Conservation (phyloP, 2,888 invertebrate species). For the Aphelenchoides bicaudatus region DNA sequence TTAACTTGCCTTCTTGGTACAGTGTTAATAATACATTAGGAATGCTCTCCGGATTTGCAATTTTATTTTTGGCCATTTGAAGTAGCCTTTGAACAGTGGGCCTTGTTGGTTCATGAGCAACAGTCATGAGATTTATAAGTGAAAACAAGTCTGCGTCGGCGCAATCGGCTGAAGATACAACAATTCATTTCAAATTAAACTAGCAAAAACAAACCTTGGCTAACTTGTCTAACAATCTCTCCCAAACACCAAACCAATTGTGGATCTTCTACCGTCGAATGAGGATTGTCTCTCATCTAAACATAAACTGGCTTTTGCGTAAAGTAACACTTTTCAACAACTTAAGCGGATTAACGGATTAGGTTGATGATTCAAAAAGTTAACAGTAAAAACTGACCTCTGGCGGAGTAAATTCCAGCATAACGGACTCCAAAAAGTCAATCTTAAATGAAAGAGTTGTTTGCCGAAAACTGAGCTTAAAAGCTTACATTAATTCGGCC, state of each 20-base stretch:
- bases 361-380: not conserved
- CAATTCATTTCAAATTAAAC: too few species aligned
- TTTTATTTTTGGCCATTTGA: constrained; percentile 53
- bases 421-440: constrained; percentile 11
- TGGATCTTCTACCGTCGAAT: constrained; percentile 16
- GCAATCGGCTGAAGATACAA: too few species aligned
- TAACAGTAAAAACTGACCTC: constrained; percentile 23
- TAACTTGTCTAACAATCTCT: constrained; percentile 27
- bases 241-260: constrained; percentile 43
- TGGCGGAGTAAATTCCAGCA: constrained; percentile 31
- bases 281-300: constrained; percentile 12
- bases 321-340: too few species aligned
- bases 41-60: constrained; percentile 38
- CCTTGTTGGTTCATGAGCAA: constrained; percentile 40
- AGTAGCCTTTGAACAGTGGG: constrained; percentile 52
- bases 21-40: constrained; percentile 41
- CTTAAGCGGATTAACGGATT: too few species aligned
- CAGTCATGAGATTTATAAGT: constrained; percentile 54
- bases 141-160: constrained; percentile 53
- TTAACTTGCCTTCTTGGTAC: constrained; percentile 56
- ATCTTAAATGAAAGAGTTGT: not conserved
- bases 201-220: too few species aligned
- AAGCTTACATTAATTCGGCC: constrained; percentile 43
- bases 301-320: too few species aligned
- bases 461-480: not conserved